Percentiles rank a stretch among this genome's conserved stretches.
Evolutionary conservation across 2,113 vertebrate genomes (phyloP).

Genomic region (Morone saxatilis): DNA sequence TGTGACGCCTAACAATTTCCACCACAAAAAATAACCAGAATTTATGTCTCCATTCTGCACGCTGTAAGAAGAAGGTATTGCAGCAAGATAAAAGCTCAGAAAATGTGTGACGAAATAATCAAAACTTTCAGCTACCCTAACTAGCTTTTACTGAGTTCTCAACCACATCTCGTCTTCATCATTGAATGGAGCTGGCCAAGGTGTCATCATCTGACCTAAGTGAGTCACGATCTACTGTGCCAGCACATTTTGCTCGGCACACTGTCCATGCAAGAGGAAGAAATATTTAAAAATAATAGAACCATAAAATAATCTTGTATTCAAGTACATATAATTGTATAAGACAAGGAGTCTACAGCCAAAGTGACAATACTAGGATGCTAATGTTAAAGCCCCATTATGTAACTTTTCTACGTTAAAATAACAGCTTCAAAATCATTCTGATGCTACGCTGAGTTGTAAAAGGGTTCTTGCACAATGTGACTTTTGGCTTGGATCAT

Average conservation of each 20-base stretch:
- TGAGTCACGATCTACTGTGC: background rate
- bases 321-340: no score
- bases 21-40: background rate
- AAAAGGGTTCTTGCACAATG: no score
- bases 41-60: background rate
- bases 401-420: no score
- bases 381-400: background rate
- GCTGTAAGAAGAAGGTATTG: background rate
- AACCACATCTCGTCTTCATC: background rate
- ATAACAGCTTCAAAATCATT: no score
- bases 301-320: no score
- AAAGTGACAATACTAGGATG: background rate
- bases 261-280: background rate
- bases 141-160: background rate
- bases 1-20: background rate
- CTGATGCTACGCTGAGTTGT: no score
- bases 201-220: no score
- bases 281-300: no score
- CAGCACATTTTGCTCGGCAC: background rate
- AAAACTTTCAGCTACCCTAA: background rate
- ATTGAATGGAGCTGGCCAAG: no score
- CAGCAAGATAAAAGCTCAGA: background rate
- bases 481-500: no score
- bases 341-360: no score
- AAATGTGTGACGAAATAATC: background rate